Evolutionary conservation across 2,113 vertebrate genomes (phyloP).

Genomic region (Agelaius phoeniceus): DNA sequence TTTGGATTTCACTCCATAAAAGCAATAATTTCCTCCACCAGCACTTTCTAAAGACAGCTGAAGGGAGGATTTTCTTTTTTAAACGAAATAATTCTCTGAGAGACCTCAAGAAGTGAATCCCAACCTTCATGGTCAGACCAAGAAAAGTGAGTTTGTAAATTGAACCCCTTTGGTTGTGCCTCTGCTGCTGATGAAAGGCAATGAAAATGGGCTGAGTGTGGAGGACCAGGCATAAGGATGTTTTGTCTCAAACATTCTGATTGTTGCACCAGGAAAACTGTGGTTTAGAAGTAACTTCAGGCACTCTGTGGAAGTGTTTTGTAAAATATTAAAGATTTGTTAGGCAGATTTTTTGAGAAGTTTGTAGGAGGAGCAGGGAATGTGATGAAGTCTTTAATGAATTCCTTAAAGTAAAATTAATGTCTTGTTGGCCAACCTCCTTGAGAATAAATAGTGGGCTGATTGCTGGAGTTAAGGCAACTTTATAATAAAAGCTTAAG

Average conservation of each 20-base stretch:
- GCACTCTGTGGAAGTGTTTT: background rate
- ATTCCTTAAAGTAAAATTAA: background rate
- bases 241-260: background rate
- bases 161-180: background rate
- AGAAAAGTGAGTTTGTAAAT: background rate
- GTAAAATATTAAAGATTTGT: background rate
- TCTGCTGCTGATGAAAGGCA: background rate
- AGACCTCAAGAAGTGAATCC: background rate
- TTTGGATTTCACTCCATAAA: background rate
- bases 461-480: background rate
- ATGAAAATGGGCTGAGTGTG: background rate
- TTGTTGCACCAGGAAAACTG: background rate
- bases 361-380: background rate
- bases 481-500: background rate
- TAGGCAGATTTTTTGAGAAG: background rate
- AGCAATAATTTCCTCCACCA: background rate
- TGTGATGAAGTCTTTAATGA: too few species aligned
- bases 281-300: background rate
- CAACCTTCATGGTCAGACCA: background rate
- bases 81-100: background rate
- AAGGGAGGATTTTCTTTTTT: background rate
- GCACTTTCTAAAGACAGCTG: background rate
- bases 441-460: background rate
- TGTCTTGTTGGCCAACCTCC: background rate
- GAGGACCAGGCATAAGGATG: background rate